Percentiles rank a stretch among this genome's conserved stretches.
Evolutionary conservation across 2,113 vertebrate species (phyloP).

Genomic region (Crotalus viridis): DNA sequence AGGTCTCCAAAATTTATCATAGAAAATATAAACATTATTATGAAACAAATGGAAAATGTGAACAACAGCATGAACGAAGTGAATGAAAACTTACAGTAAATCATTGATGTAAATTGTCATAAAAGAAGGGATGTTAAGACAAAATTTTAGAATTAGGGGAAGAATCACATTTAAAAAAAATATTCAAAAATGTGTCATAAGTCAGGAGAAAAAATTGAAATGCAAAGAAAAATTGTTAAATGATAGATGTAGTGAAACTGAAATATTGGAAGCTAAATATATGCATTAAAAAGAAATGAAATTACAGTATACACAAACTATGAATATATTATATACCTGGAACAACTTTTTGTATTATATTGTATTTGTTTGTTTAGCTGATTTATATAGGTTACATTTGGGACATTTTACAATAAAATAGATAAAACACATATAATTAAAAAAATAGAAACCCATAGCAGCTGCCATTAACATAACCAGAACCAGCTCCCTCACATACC

Average conservation of each 20-base stretch:
- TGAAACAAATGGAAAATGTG: neutral
- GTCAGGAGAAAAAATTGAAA: neutral
- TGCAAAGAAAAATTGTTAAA: neutral
- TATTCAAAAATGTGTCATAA: neutral
- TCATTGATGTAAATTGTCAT: neutral
- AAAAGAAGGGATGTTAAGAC: neutral
- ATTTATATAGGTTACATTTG: neutral
- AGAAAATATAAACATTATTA: neutral
- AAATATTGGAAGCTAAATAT: neutral
- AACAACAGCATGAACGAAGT: neutral
- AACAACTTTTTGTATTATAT: neutral
- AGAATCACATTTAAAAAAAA: neutral
- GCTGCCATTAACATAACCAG: neutral
- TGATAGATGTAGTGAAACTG: neutral
- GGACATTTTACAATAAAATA: neutral
- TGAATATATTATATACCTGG: neutral
- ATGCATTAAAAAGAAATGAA: neutral
- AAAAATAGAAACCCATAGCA: neutral
- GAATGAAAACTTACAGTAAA: neutral
- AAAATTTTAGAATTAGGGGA: neutral
- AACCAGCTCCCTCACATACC: neutral
- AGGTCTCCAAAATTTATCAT: neutral
- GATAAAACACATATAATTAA: neutral
- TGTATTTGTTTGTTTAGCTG: neutral
- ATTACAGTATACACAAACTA: neutral